Percentiles rank a stretch among this genome's conserved stretches.
phyloP scores from a whole-genome alignment of 30 jellyfish, hydroid and myxozoan species.

The Mastigias papua region DNA sequence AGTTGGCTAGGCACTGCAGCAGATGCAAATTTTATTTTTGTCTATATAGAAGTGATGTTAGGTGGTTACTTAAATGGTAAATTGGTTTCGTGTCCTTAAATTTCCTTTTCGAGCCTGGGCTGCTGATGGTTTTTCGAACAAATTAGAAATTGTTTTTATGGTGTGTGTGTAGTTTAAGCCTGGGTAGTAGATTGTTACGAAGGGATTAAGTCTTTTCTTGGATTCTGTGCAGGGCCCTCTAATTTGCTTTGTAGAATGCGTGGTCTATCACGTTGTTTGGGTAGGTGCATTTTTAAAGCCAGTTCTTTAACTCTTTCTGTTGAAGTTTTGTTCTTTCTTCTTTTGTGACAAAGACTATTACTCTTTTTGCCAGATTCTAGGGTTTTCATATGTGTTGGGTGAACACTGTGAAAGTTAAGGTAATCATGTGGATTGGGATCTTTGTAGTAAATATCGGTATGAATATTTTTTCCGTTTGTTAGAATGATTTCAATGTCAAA shows the following conservation, averaged over 20 bases:
- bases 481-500: constrained; percentile 23
- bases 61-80: too few species aligned
- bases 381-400: constrained; percentile 40
- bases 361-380: constrained; percentile 20
- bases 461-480: not conserved
- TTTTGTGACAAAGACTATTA: constrained; percentile 18
- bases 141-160: too few species aligned
- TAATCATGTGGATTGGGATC: constrained; percentile 50
- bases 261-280: constrained; percentile 11
- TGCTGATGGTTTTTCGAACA: too few species aligned
- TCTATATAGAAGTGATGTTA: too few species aligned
- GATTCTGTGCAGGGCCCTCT: constrained; percentile 63
- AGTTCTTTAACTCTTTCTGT: constrained; percentile 1
- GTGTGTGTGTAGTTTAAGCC: too few species aligned
- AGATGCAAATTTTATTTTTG: too few species aligned
- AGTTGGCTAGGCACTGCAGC: too few species aligned
- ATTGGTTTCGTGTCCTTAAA: too few species aligned
- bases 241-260: constrained; percentile 49
- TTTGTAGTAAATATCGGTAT: constrained; percentile 30
- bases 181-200: too few species aligned
- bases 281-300: constrained; percentile 42
- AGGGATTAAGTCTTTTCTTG: too few species aligned
- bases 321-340: not conserved
- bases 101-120: too few species aligned
- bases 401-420: constrained; percentile 32